Evolutionary conservation across 2,888 invertebrate species (phyloP).

Genomic region (Salpingus planirostris): DNA sequence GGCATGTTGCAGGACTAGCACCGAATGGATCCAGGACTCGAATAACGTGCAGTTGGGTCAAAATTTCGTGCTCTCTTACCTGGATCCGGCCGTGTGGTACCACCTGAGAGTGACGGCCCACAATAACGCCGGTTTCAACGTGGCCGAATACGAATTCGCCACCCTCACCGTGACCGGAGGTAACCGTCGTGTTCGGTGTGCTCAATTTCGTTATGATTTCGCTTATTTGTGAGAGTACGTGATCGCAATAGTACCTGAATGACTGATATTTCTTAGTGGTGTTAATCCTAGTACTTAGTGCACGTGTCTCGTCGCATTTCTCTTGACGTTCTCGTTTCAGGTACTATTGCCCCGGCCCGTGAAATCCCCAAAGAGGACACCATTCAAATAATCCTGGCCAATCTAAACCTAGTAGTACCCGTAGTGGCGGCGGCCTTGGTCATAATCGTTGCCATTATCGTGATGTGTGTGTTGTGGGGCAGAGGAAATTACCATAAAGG

Average conservation of each 20-base stretch:
- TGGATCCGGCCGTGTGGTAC: slow-evolving; percentile 92
- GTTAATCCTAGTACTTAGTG: too few relatives aligned
- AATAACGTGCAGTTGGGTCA: slow-evolving; percentile 87
- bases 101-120: slow-evolving; percentile 84
- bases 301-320: background rate
- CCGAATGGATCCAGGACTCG: slow-evolving; percentile 90
- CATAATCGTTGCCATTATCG: slow-evolving; percentile 86
- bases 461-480: slow-evolving; percentile 85
- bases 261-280: slow-evolving; percentile 4
- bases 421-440: slow-evolving; percentile 86
- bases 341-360: slow-evolving; percentile 88
- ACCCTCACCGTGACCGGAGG: slow-evolving; percentile 91
- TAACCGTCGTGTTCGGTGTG: slow-evolving; percentile 38
- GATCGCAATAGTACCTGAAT: slow-evolving; percentile 42
- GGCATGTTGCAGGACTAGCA: slow-evolving; percentile 62
- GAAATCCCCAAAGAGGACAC: slow-evolving; percentile 79
- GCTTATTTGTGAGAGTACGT: slow-evolving; percentile 8
- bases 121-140: slow-evolving; percentile 92
- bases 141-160: slow-evolving; percentile 91
- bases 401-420: slow-evolving; percentile 89
- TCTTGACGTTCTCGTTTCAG: slow-evolving; percentile 57
- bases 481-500: slow-evolving; percentile 80
- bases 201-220: slow-evolving; percentile 13
- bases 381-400: slow-evolving; percentile 78
- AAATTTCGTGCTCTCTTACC: slow-evolving; percentile 82